phyloP scores from a whole-genome alignment of 2,888 invertebrate species.

The Metacarcinus magister region DNA sequence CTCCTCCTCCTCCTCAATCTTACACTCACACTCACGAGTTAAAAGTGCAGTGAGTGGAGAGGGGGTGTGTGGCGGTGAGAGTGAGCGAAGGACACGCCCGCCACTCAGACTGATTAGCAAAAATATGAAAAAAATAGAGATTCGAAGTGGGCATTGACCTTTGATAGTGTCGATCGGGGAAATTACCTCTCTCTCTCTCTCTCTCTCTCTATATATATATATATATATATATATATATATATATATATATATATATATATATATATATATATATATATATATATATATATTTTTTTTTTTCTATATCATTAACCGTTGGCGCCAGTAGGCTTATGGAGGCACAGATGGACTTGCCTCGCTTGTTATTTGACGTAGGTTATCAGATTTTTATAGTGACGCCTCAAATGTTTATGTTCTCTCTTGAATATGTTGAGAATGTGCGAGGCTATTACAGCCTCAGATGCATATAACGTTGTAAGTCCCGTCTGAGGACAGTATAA shows the following conservation, averaged over 20 bases:
- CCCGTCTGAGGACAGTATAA: too few relatives aligned
- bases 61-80: background rate
- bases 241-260: background rate
- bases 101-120: slow-evolving; percentile 10
- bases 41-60: background rate
- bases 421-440: too few relatives aligned
- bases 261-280: background rate
- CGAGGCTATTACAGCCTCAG: too few relatives aligned
- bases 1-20: background rate
- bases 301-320: too few relatives aligned
- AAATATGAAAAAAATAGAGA: background rate
- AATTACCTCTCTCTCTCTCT: background rate
- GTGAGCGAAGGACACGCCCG: background rate
- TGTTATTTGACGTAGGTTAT: too few relatives aligned
- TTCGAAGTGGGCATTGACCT: background rate
- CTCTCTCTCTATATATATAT: slow-evolving; percentile 39
- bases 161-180: background rate
- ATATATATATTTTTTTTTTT: too few relatives aligned
- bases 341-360: too few relatives aligned
- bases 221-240: background rate
- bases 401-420: too few relatives aligned
- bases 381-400: too few relatives aligned
- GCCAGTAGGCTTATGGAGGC: too few relatives aligned
- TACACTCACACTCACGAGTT: background rate
- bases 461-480: too few relatives aligned